Percentiles rank a stretch among this genome's conserved stretches.
Conservation (phyloP, 2,797 vertebrate species). For the Enteromius paludinosus region DNA sequence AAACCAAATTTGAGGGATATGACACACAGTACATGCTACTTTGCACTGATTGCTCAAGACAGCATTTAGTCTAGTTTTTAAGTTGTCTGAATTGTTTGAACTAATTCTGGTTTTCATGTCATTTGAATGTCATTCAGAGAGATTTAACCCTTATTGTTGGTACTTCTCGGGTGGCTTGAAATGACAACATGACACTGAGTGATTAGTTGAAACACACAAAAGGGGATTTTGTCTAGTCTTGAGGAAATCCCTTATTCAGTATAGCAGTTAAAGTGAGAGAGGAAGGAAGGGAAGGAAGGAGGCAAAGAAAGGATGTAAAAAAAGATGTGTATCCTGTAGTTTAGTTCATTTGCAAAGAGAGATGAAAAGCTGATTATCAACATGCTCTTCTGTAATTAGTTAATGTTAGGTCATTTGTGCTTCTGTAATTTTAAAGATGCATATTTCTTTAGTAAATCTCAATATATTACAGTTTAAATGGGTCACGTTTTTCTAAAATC, state of each 20-base stretch:
- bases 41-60: not conserved
- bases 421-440: not conserved
- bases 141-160: slow-evolving; percentile 8
- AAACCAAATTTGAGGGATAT: not conserved
- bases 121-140: slow-evolving; percentile 30
- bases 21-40: not conserved
- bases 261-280: not conserved
- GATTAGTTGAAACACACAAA: slow-evolving; percentile 20
- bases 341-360: not conserved
- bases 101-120: not conserved
- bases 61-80: not conserved
- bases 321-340: slow-evolving; percentile 41
- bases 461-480: not conserved
- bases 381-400: not conserved
- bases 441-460: not conserved
- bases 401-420: not conserved
- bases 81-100: not conserved
- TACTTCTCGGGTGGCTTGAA: not conserved
- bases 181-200: not conserved
- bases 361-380: not conserved
- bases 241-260: slow-evolving; percentile 35
- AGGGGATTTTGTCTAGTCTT: slow-evolving; percentile 11
- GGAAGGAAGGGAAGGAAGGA: slow-evolving; percentile 36
- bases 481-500: not conserved
- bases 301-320: slow-evolving; percentile 36